phyloP scores from a whole-genome alignment of 2,113 vertebrate genomes.

The Papio anubis region DNA sequence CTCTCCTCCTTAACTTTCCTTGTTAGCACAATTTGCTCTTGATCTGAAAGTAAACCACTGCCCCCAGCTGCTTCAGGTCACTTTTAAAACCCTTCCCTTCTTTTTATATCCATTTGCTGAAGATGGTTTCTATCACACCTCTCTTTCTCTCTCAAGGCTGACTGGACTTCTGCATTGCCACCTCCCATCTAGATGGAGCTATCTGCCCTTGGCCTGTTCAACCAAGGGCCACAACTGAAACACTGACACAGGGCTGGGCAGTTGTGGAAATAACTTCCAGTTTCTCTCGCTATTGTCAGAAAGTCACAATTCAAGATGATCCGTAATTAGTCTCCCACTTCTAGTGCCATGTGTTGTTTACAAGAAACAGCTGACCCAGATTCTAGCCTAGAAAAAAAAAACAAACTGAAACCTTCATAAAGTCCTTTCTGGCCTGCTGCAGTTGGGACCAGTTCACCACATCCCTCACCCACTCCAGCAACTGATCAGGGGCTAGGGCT shows the following conservation, averaged over 20 bases:
- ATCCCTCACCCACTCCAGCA: neutral
- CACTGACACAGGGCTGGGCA: neutral
- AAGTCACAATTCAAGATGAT: conserved; percentile 12
- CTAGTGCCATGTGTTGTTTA: conserved; percentile 61
- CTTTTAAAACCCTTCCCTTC: neutral
- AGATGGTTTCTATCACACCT: neutral
- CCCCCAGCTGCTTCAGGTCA: neutral
- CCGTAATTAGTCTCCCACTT: conserved; percentile 49
- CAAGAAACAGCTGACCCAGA: conserved; percentile 58
- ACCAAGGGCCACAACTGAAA: neutral
- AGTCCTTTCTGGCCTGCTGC: neutral
- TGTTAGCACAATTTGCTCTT: neutral
- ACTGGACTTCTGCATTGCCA: neutral
- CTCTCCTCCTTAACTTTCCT: neutral
- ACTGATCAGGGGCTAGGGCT: neutral
- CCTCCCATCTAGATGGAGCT: neutral
- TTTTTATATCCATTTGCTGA: neutral
- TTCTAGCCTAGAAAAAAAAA: conserved; percentile 8
- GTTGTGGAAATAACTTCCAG: neutral
- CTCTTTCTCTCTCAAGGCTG: neutral
- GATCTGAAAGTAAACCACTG: conserved; percentile 15
- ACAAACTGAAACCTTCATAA: neutral
- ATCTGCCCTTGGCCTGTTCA: neutral
- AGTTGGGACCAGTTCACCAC: neutral
- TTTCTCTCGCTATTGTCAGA: conserved; percentile 9